Conservation (phyloP, 2,113 vertebrate species). For the Mellivora capensis region DNA sequence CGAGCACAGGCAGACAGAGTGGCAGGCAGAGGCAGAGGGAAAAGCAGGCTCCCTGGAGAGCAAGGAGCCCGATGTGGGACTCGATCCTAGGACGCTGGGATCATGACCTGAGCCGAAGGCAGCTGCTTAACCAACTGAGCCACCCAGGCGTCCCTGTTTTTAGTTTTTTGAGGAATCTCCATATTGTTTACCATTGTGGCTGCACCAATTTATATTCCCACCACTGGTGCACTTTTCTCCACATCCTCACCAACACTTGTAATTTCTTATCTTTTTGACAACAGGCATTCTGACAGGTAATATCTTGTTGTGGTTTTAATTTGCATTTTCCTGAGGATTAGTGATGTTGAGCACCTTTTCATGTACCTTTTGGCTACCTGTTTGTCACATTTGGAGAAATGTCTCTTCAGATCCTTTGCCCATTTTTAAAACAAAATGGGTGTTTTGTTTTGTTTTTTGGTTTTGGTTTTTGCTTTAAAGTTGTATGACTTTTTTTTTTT, state of each 20-base stretch:
- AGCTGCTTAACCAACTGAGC: too few species aligned
- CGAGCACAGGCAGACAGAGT: too few species aligned
- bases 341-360: background rate
- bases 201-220: background rate
- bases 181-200: background rate
- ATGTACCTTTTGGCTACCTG: background rate
- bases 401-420: background rate
- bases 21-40: too few species aligned
- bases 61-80: too few species aligned
- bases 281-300: background rate
- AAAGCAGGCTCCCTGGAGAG: too few species aligned
- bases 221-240: background rate
- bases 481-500: background rate
- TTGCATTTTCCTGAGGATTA: background rate
- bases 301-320: background rate
- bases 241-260: background rate
- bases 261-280: background rate
- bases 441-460: background rate
- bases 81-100: too few species aligned
- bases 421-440: background rate
- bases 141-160: too few species aligned
- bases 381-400: background rate
- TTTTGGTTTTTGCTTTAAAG: background rate
- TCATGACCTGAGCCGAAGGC: too few species aligned
- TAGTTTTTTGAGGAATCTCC: background rate